These are phyloP conservation scores for Crocidura indochinensis DNA, from an alignment of 2,797 vertebrate species.

Conservation along the genomic window DNA sequence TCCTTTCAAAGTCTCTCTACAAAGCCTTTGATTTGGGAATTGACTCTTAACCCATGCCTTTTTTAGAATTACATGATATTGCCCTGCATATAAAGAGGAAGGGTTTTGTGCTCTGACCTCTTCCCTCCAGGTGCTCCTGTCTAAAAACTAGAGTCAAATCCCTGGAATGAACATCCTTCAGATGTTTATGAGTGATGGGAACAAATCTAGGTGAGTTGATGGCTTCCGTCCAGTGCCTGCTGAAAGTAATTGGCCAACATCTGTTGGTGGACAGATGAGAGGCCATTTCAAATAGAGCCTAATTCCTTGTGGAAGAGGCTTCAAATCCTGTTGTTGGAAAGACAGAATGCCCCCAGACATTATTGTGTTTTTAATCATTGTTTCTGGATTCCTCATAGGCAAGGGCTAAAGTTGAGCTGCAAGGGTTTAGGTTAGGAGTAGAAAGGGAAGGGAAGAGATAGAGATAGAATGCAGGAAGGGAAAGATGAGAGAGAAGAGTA, in stretches of 20 bases:
- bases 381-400: conserved; percentile 8
- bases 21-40: conserved; percentile 57
- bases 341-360: neutral
- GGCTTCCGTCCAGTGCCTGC: neutral
- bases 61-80: neutral
- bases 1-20: conserved; percentile 45
- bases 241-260: neutral
- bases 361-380: neutral
- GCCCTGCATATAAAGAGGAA: neutral
- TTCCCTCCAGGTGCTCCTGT: neutral
- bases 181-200: conserved; percentile 7
- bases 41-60: conserved; percentile 37
- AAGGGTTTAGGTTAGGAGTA: neutral
- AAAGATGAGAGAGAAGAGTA: neutral
- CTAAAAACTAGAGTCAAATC: neutral
- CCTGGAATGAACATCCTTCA: neutral
- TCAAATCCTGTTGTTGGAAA: conserved; percentile 47
- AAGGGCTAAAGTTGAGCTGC: neutral
- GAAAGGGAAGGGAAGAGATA: neutral
- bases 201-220: conserved; percentile 1
- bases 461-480: too few species aligned
- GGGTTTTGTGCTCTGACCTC: conserved; percentile 25
- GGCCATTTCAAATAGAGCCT: neutral
- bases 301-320: conserved; percentile 28
- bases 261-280: neutral